A percentile compares a stretch with the other conserved stretches of the same genome.
These are phyloP conservation scores for Formica aserva DNA, from an alignment of 2,888 invertebrate genomes.

Conservation along the genomic window DNA sequence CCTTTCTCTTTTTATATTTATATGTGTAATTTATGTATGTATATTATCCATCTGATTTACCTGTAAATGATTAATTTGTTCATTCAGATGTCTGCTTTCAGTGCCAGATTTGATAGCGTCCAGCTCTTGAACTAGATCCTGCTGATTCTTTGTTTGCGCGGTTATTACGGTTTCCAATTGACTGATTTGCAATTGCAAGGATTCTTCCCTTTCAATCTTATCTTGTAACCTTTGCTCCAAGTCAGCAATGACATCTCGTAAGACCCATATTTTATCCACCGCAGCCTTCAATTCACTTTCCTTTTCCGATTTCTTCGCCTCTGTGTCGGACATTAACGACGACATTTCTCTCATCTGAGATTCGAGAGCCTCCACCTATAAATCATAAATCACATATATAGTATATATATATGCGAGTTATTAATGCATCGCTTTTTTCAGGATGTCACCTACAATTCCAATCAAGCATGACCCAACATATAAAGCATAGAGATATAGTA, in stretches of 20 bases:
- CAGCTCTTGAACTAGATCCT: conserved; percentile 87
- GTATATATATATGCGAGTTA: background rate
- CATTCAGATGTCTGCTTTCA: conserved; percentile 84
- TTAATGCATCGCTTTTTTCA: conserved; percentile 34
- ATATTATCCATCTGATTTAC: conserved; percentile 75
- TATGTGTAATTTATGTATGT: background rate
- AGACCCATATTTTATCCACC: conserved; percentile 90
- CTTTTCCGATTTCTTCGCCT: conserved; percentile 88
- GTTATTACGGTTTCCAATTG: conserved; percentile 87
- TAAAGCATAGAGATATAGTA: conserved; percentile 61
- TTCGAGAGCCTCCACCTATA: conserved; percentile 92
- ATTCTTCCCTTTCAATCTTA: conserved; percentile 89
- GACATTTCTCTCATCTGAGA: conserved; percentile 91
- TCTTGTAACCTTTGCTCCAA: conserved; percentile 92
- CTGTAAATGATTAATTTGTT: conserved; percentile 86
- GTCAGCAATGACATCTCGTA: conserved; percentile 92
- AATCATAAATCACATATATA: conserved; percentile 27
- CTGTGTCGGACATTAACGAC: conserved; percentile 88
- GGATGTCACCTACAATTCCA: conserved; percentile 31
- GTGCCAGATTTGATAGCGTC: conserved; percentile 87
- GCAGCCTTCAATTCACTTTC: conserved; percentile 92
- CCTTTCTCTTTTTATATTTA: background rate
- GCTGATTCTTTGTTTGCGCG: conserved; percentile 87
- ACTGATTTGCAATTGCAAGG: conserved; percentile 88
- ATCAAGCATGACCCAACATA: conserved; percentile 57